Evolutionary conservation across 1,140 invertebrate genomes (phyloP).

Genomic region (Trichogramma pretiosum): DNA sequence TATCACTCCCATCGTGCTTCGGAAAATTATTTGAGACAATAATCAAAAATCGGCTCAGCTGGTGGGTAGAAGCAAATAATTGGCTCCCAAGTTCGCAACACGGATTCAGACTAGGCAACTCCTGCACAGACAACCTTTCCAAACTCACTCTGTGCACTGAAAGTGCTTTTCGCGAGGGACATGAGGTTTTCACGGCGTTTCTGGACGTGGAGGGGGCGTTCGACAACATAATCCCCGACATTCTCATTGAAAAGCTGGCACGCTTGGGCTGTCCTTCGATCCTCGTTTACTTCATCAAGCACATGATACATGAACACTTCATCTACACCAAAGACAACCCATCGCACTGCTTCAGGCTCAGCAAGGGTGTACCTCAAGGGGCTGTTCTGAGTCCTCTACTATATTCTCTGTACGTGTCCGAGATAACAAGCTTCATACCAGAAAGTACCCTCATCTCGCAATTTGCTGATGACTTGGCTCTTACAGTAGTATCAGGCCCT

Average conservation of each 20-base stretch:
- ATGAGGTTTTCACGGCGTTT: too few relatives aligned
- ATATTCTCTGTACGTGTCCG: background rate
- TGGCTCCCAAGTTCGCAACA: background rate
- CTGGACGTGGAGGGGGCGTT: too few relatives aligned
- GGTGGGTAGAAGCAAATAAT: background rate
- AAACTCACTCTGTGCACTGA: background rate
- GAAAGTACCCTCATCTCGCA: background rate
- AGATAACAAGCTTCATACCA: background rate
- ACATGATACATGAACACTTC: background rate
- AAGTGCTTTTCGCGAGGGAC: background rate
- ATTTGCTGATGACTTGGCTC: background rate
- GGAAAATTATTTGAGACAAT: background rate
- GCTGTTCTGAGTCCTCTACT: background rate
- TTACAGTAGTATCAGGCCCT: background rate
- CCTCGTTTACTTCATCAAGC: background rate
- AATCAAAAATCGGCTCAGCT: too few relatives aligned
- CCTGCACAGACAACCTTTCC: background rate
- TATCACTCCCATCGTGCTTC: background rate
- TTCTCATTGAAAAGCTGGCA: background rate
- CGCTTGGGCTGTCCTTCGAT: background rate
- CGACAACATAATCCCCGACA: too few relatives aligned
- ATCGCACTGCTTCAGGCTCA: background rate
- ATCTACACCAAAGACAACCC: background rate
- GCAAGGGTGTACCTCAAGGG: too few relatives aligned
- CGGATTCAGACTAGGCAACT: background rate